Percentiles rank a stretch among this genome's conserved stretches.
Evolutionary conservation across 1,140 invertebrate species (phyloP).

Genomic region (Leptopilina clavipes): DNA sequence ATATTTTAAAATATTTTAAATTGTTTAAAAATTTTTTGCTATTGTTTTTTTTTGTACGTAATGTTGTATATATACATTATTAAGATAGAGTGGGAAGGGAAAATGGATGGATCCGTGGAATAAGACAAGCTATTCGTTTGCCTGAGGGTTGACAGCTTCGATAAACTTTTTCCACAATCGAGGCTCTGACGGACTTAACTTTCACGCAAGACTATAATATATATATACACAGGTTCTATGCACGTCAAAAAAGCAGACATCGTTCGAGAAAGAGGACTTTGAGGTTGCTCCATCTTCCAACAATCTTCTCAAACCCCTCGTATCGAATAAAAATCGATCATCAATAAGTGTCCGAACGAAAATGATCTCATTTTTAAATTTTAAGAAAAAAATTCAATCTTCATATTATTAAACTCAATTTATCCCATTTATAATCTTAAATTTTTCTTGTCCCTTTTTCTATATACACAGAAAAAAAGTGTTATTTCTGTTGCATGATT

Average conservation of each 20-base stretch:
- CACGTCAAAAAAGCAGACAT: conserved; percentile 26
- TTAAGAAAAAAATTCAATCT: not conserved
- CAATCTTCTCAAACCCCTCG: not conserved
- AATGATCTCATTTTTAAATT: conserved; percentile 4
- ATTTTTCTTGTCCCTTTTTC: not conserved
- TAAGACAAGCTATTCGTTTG: conserved; percentile 49
- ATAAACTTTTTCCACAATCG: conserved; percentile 50
- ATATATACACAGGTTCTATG: not conserved
- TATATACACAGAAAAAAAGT: too few species aligned
- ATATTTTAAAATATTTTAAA: too few species aligned
- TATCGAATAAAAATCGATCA: conserved; percentile 14
- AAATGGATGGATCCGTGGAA: conserved; percentile 39
- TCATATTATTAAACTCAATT: not conserved
- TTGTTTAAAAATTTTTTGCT: too few species aligned
- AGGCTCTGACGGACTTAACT: conserved; percentile 44
- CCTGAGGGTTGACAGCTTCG: conserved; percentile 51
- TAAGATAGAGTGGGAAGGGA: not conserved
- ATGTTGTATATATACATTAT: not conserved
- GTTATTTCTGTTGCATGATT: too few species aligned
- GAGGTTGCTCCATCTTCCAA: not conserved
- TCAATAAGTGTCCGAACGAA: not conserved
- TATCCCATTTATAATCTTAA: not conserved
- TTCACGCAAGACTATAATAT: conserved; percentile 28
- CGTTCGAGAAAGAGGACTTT: conserved; percentile 5
- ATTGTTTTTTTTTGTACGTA: not conserved